A percentile compares a stretch with the other conserved stretches of the same genome.
phyloP scores from a whole-genome alignment of 2,888 invertebrate species.

The Drosophila ezoana region DNA sequence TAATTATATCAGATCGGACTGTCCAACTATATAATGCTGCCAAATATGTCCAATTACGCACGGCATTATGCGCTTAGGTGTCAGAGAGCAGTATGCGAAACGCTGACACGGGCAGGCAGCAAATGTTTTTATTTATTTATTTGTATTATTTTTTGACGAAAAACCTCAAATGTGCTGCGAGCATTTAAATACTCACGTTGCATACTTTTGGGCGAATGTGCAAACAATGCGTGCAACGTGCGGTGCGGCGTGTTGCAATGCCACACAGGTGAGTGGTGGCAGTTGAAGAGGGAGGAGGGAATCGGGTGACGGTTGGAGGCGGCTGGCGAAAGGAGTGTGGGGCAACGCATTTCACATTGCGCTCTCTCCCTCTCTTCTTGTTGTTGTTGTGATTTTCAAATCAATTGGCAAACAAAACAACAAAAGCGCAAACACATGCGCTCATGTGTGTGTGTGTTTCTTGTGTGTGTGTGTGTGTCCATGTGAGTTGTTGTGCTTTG shows the following conservation, averaged over 20 bases:
- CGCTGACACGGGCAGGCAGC: not conserved
- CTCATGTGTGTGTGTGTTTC: not conserved
- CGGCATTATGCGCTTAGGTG: too few species aligned
- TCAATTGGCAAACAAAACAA: conserved; percentile 74
- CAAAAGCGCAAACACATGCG: conserved; percentile 74
- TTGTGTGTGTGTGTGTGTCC: conserved; percentile 9
- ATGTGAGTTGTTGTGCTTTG: conserved; percentile 60
- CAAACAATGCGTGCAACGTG: conserved; percentile 53
- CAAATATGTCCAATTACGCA: too few species aligned
- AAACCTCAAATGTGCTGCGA: conserved; percentile 36
- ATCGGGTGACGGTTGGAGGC: not conserved
- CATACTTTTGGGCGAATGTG: conserved; percentile 63
- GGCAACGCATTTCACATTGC: conserved; percentile 57
- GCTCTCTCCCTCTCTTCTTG: conserved; percentile 12
- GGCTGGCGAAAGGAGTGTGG: not conserved
- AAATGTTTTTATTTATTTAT: conserved; percentile 7
- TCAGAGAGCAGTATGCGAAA: too few species aligned
- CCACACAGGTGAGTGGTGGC: not conserved
- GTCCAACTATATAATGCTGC: too few species aligned
- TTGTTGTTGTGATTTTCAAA: conserved; percentile 71
- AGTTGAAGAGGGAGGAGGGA: not conserved
- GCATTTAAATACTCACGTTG: conserved; percentile 69
- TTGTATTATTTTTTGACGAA: conserved; percentile 11
- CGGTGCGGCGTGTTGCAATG: not conserved
- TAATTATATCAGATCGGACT: too few species aligned